Evolutionary conservation across 1,140 invertebrate genomes (phyloP), one percentile per base, ranked within the genome.

Genomic region (Camponotus vicinus): DNA sequence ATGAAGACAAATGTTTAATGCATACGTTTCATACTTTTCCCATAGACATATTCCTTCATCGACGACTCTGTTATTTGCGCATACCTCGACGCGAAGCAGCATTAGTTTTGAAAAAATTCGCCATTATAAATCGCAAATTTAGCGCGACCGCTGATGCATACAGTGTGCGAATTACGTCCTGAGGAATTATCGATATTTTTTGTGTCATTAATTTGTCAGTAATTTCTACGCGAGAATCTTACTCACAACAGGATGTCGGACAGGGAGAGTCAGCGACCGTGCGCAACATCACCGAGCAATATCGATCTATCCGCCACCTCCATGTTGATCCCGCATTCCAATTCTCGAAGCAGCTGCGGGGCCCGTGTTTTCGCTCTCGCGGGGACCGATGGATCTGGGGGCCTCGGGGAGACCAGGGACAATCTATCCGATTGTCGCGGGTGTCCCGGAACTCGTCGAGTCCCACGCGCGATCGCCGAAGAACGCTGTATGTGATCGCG

Each of bases 281-380:
- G 88, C 59, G 73, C 89, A 88, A 93, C 90, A 93, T 93, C 88
- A 89, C 79, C 78, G 79, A 89, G 71, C 70, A 89, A 87, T 90
- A 91, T 91, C 87, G 91, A 92, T 92, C 85, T 90, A 89, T 91
- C 83, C 87, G 83, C 88, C 86, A 88, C 87, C 92, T 91, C 93
- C 93, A 93, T 93, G 92, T 93, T 93, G 92, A 92, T 93, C 88
- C 88, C 82, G 87, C 91, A 92, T 92, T 92, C 91, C 92, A 93
- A 89, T 90, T 90, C 86, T 87, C 71, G 80, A 82, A 85, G 75
- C 92, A 93, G 89, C 87, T 92, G 92, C 32, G 55, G 90, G 91
- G 77, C 59, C 70, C 79, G 52, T 21, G 37, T 73, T 73, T 75
- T 37, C 8, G 1, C 63, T 55, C 32, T 37, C 45, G 34, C 32